Evolutionary conservation across 2,888 invertebrate genomes (phyloP).

Genomic region (Oxytorus armatus): DNA sequence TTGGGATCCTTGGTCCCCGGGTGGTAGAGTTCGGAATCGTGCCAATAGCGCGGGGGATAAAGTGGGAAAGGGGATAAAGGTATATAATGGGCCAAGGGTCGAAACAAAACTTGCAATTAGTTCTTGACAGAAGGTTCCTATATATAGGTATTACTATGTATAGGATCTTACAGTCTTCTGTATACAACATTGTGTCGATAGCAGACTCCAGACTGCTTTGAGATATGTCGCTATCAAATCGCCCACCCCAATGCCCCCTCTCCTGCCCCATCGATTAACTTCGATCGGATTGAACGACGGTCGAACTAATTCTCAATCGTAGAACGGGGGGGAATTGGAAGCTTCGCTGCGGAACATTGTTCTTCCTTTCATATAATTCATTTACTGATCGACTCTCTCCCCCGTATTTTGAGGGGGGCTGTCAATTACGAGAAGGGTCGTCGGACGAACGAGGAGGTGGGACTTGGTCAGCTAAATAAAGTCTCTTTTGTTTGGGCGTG

Average conservation of each 20-base stretch:
- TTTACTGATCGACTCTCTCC: no score
- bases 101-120: constrained; percentile 60
- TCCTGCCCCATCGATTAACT: constrained; percentile 10
- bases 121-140: constrained; percentile 37
- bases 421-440: no score
- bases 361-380: not conserved
- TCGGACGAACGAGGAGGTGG: no score
- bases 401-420: no score
- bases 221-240: not conserved
- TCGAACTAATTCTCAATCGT: not conserved
- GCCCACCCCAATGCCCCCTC: no score
- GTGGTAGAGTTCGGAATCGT: constrained; percentile 27
- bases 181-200: not conserved
- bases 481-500: no score
- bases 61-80: not conserved
- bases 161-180: no score
- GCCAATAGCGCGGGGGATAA: constrained; percentile 12
- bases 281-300: constrained; percentile 7
- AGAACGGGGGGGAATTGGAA: not conserved
- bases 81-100: constrained; percentile 41
- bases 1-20: constrained; percentile 36
- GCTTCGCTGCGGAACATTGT: not conserved
- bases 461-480: no score
- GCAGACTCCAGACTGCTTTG: not conserved
- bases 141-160: not conserved